Base-by-base conservation (phyloP, 2,113 vertebrate genomes). In the Camelus dromedarius region DNA sequence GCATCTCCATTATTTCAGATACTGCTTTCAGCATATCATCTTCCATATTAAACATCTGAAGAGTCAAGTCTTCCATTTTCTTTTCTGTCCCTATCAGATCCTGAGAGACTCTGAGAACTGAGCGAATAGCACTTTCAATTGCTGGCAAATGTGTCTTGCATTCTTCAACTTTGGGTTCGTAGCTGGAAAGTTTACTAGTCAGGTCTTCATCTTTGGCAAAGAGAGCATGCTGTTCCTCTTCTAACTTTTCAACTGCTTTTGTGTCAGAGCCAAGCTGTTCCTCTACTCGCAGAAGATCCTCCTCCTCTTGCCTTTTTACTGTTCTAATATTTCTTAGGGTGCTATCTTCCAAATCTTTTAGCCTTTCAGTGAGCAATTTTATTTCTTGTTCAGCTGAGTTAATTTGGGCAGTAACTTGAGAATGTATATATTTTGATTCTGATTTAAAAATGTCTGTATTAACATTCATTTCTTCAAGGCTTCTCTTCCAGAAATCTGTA, bases 341-440 rank as follows among this genome's bases (percentile, higher is more conserved):
- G 98, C 99, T 99, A 88, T 99, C 99, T 98, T 99, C 99, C 28
- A 99, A 97, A 97, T 99, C 99, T 98, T 98, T 99, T 90, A 99
- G 96, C 89, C 96, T 99, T 97, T 99, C 98, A 3, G 96, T 97
- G 92, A 99, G 98, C 5, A 91, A 64, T 96, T 98, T 99, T 92
- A 99, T 97, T 64, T 97, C 98, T 92, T 97, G 98, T 93, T 99
- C 99, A 0, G 98, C 99, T 75, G 99, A 98, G 97, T 99, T 99
- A 92, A 99, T 99, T 93, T 96, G 98, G 70, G 98, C 98, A 7
- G 99, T 99, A 84, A 99, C 98, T 93, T 98, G 98, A 22, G 96
- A 94, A 93, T 99, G 99, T 66, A 99, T 98, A 1, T 98, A 98
- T 35, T 99, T 99, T 0, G 98, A 98, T 98, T 99, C 99, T 0